phyloP scores from a whole-genome alignment of 1,140 invertebrate species.

The Ceratosolen solmsi region DNA sequence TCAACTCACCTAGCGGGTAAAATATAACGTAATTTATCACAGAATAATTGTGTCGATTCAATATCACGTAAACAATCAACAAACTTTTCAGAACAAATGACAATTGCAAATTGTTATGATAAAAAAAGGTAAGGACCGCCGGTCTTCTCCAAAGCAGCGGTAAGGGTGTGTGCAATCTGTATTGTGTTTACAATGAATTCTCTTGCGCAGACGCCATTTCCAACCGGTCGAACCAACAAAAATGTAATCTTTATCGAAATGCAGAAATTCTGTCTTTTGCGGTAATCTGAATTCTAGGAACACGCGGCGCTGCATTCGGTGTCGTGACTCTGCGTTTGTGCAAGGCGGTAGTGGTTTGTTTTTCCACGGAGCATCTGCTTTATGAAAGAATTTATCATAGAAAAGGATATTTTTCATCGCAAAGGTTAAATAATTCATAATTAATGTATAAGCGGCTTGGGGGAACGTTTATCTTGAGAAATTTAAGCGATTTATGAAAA shows the following conservation, averaged over 20 bases:
- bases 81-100: not conserved
- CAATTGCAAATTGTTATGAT: conserved; percentile 10
- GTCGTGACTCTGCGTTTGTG: conserved; percentile 49
- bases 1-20: not conserved
- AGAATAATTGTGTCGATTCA: not conserved
- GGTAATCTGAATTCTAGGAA: not conserved
- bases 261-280: not conserved
- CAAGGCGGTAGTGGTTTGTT: conserved; percentile 27
- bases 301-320: conserved; percentile 36
- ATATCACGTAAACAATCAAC: not conserved
- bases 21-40: not conserved
- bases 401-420: not conserved
- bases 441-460: no score
- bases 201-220: conserved; percentile 50
- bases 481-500: no score
- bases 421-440: not conserved
- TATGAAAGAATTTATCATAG: conserved; percentile 6
- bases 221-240: conserved; percentile 29
- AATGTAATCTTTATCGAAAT: not conserved
- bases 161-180: conserved; percentile 19
- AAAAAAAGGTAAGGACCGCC: not conserved
- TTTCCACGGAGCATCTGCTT: conserved; percentile 22
- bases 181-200: not conserved
- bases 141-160: conserved; percentile 4
- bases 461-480: no score